Evolutionary conservation across 1,140 invertebrate genomes (phyloP).

Genomic region (Saccostrea cuccullata): DNA sequence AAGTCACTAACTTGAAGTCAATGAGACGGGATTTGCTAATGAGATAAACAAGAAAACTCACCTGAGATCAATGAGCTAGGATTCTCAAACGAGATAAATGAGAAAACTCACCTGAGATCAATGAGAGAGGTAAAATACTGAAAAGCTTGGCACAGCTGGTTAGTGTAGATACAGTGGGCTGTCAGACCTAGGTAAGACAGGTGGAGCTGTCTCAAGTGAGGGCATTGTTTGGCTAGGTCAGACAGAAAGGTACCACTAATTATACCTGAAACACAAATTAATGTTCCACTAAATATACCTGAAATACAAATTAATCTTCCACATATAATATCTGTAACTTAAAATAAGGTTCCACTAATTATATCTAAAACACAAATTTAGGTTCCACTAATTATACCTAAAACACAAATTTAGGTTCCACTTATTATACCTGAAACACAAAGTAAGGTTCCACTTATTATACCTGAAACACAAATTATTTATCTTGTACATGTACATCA

Average conservation of each 20-base stretch:
- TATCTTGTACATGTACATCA: too few species aligned
- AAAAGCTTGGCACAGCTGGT: constrained; percentile 55
- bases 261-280: constrained; percentile 51
- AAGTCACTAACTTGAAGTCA: neutral
- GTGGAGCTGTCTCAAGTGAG: constrained; percentile 48
- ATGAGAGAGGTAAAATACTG: constrained; percentile 50
- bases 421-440: constrained; percentile 51
- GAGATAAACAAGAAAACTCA: neutral
- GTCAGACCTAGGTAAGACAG: constrained; percentile 55
- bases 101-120: constrained; percentile 53
- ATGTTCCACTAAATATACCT: too few species aligned
- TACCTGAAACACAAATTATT: constrained; percentile 41
- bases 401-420: constrained; percentile 50
- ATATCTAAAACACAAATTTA: too few species aligned
- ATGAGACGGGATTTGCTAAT: neutral
- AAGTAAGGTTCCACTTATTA: constrained; percentile 53
- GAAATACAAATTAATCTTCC: too few species aligned
- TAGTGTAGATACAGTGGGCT: constrained; percentile 54
- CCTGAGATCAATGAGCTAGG: constrained; percentile 56
- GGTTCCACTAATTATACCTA: constrained; percentile 54
- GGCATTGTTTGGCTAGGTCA: constrained; percentile 55
- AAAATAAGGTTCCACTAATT: constrained; percentile 51
- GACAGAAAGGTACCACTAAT: constrained; percentile 54
- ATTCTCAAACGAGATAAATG: neutral
- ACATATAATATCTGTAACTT: too few species aligned